Evolutionary conservation across 2,888 invertebrate species (phyloP).

Genomic region (Drosophila anomelani): DNA sequence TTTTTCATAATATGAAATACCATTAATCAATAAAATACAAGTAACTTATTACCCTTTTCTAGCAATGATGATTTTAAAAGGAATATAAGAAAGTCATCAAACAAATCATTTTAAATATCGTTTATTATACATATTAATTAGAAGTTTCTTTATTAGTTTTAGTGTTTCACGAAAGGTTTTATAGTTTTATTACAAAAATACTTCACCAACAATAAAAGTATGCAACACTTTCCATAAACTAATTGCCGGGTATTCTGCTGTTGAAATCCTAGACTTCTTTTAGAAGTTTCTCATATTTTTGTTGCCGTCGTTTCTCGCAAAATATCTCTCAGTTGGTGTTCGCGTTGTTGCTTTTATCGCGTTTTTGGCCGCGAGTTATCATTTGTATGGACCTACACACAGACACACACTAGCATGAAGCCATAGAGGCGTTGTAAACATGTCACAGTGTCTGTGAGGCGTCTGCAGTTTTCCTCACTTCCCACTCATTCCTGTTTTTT

Average conservation of each 20-base stretch:
- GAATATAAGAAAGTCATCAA: too few relatives aligned
- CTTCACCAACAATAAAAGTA: not conserved
- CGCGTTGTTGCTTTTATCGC: slow-evolving; percentile 51
- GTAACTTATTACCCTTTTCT: too few relatives aligned
- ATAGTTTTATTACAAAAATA: not conserved
- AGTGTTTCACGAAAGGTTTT: not conserved
- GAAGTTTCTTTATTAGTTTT: not conserved
- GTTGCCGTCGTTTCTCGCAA: slow-evolving; percentile 22
- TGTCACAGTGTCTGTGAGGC: slow-evolving; percentile 61
- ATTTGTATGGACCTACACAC: slow-evolving; percentile 48
- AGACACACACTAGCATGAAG: slow-evolving; percentile 17
- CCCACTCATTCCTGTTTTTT: not conserved
- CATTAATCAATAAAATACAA: not conserved
- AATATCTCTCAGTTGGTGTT: slow-evolving; percentile 24
- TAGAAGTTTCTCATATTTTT: slow-evolving; percentile 17
- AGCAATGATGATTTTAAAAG: too few relatives aligned
- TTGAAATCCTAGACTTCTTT: not conserved
- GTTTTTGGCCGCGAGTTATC: slow-evolving; percentile 76
- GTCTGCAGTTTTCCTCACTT: slow-evolving; percentile 52
- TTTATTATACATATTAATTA: not conserved
- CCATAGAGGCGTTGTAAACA: slow-evolving; percentile 44
- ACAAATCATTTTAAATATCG: not conserved
- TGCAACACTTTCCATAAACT: not conserved
- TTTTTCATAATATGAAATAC: not conserved
- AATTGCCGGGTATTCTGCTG: not conserved